phyloP scores from a whole-genome alignment of 2,888 invertebrate species.

The Eumacrocentrus americanus region DNA sequence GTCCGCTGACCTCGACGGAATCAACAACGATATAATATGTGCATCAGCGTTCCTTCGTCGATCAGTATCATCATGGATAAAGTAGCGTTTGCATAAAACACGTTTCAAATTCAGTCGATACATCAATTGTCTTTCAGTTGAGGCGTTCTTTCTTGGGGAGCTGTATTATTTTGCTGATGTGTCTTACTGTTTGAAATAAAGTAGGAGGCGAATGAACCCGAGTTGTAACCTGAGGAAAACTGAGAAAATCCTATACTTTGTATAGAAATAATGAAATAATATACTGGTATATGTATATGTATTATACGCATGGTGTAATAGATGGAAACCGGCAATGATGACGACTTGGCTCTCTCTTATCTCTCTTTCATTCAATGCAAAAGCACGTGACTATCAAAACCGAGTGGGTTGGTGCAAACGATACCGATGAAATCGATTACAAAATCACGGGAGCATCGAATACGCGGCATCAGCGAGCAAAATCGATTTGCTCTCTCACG shows the following conservation, averaged over 20 bases:
- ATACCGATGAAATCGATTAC: too few species aligned
- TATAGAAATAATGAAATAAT: constrained; percentile 27
- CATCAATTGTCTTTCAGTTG: not conserved
- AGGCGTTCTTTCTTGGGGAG: not conserved
- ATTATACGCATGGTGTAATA: too few species aligned
- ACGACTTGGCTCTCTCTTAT: too few species aligned
- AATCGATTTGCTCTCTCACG: too few species aligned
- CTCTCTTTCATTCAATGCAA: too few species aligned
- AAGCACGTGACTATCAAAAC: too few species aligned
- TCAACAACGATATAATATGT: constrained; percentile 61
- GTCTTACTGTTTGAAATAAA: constrained; percentile 10
- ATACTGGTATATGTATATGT: too few species aligned
- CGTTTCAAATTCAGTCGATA: not conserved
- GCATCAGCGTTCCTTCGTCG: constrained; percentile 45
- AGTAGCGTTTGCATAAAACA: not conserved
- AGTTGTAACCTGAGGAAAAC: constrained; percentile 27
- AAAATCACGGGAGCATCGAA: too few species aligned
- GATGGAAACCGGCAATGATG: too few species aligned
- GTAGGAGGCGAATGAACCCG: constrained; percentile 25
- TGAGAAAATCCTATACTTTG: constrained; percentile 27
- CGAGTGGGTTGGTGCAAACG: too few species aligned
- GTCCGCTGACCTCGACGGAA: constrained; percentile 59
- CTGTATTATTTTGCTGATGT: not conserved
- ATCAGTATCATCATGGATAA: not conserved
- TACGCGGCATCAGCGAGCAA: too few species aligned